phyloP scores from a whole-genome alignment of 1,140 invertebrate species.

The Drosophila mauritiana region DNA sequence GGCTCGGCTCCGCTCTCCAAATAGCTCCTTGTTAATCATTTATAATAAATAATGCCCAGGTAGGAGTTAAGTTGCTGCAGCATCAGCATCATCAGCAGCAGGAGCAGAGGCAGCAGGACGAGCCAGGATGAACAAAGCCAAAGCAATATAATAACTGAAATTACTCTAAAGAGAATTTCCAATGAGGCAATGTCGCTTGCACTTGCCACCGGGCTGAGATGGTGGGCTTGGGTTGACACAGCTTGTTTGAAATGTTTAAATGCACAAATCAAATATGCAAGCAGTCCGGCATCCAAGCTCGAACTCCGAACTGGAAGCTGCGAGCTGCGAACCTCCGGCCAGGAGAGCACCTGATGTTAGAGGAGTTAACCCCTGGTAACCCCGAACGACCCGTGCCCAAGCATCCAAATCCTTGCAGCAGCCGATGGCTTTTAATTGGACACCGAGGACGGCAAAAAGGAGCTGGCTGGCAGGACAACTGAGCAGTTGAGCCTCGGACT shows the following conservation, averaged over 20 bases:
- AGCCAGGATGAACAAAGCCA: constrained; percentile 67
- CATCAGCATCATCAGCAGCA: constrained; percentile 31
- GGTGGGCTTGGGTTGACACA: constrained; percentile 11
- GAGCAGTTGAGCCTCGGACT: constrained; percentile 21
- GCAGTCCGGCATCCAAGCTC: constrained; percentile 49
- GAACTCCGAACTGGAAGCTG: constrained; percentile 5
- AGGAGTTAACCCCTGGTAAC: constrained; percentile 32
- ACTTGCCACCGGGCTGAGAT: constrained; percentile 23
- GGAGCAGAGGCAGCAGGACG: constrained; percentile 14
- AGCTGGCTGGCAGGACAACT: constrained; percentile 33
- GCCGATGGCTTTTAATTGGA: constrained; percentile 69
- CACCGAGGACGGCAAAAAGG: constrained; percentile 50
- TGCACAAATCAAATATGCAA: constrained; percentile 82
- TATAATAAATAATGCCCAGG: constrained; percentile 79
- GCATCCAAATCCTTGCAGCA: constrained; percentile 41
- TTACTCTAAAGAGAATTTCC: constrained; percentile 79
- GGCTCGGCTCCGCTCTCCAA: constrained; percentile 24
- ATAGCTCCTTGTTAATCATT: constrained; percentile 77
- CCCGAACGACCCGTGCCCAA: not conserved
- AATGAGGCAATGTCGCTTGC: constrained; percentile 64
- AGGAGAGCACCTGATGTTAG: constrained; percentile 65
- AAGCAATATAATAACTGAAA: constrained; percentile 82
- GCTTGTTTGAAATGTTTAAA: constrained; percentile 79
- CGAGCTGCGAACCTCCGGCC: not conserved
- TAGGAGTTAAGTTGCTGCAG: constrained; percentile 65